Evolutionary conservation across 2,797 vertebrate genomes (phyloP).

Genomic region (Galago senegalensis): DNA sequence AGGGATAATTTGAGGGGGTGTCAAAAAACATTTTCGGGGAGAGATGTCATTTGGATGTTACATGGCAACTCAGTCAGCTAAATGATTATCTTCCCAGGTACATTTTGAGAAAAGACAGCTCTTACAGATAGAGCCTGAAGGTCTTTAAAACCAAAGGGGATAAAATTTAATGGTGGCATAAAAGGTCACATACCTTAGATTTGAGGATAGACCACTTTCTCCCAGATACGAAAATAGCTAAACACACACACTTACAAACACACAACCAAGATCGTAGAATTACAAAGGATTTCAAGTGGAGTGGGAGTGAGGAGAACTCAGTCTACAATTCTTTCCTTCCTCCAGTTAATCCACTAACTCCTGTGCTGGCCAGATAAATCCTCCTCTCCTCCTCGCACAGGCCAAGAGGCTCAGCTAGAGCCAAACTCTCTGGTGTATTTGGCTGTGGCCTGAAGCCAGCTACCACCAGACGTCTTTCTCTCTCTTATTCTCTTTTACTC

Average conservation of each 20-base stretch:
- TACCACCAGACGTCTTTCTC: not conserved
- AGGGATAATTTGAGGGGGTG: not conserved
- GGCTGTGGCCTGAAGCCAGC: not conserved
- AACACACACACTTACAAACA: not conserved
- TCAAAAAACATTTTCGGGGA: constrained; percentile 16
- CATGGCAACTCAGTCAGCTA: not conserved
- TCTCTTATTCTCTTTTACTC: not conserved
- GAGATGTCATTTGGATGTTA: not conserved
- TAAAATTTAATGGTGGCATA: not conserved
- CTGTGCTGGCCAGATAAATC: not conserved
- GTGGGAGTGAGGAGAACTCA: not conserved
- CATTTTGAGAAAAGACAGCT: not conserved
- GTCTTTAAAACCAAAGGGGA: not conserved
- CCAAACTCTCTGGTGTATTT: not conserved
- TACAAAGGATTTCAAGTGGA: not conserved
- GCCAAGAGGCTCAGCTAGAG: not conserved
- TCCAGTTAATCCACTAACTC: not conserved
- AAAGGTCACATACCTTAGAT: not conserved
- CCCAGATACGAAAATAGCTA: constrained; percentile 25
- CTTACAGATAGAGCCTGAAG: not conserved
- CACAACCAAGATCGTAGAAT: not conserved
- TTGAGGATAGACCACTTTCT: constrained; percentile 13
- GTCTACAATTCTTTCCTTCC: not conserved
- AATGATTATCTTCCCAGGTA: not conserved
- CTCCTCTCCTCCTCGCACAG: not conserved